These are phyloP conservation scores for Mamestra configurata DNA, from an alignment of 1,140 invertebrate species.

Conservation along the genomic window DNA sequence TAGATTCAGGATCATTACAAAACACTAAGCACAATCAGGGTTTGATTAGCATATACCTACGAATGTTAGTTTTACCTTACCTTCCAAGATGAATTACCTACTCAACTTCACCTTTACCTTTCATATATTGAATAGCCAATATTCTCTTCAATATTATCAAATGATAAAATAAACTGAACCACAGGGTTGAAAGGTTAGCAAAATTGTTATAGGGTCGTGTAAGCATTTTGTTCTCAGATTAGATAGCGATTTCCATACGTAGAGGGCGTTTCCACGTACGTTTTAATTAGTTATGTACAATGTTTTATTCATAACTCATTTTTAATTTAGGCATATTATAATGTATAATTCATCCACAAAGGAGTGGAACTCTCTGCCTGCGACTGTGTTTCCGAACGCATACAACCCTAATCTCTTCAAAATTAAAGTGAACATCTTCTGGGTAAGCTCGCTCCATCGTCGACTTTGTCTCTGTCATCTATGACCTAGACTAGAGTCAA, in stretches of 20 bases:
- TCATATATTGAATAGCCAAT: neutral
- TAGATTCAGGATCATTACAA: too few species aligned
- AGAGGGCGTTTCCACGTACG: neutral
- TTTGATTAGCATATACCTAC: too few species aligned
- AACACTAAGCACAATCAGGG: too few species aligned
- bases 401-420: too few species aligned
- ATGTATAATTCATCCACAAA: too few species aligned
- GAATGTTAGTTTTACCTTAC: neutral
- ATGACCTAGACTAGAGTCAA: too few species aligned
- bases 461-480: too few species aligned
- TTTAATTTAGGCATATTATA: neutral
- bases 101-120: neutral
- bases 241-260: slow-evolving; percentile 30
- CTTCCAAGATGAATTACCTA: neutral
- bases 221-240: slow-evolving; percentile 15
- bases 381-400: too few species aligned
- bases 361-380: too few species aligned
- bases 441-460: too few species aligned
- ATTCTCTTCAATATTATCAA: neutral
- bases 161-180: slow-evolving; percentile 11
- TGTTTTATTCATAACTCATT: slow-evolving; percentile 25
- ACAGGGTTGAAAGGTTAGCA: slow-evolving; percentile 28
- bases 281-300: slow-evolving; percentile 7
- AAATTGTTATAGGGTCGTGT: slow-evolving; percentile 17
- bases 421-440: too few species aligned